These are phyloP conservation scores for Ifrita kowaldi DNA, from an alignment of 2,113 vertebrate species.

Conservation along the genomic window DNA sequence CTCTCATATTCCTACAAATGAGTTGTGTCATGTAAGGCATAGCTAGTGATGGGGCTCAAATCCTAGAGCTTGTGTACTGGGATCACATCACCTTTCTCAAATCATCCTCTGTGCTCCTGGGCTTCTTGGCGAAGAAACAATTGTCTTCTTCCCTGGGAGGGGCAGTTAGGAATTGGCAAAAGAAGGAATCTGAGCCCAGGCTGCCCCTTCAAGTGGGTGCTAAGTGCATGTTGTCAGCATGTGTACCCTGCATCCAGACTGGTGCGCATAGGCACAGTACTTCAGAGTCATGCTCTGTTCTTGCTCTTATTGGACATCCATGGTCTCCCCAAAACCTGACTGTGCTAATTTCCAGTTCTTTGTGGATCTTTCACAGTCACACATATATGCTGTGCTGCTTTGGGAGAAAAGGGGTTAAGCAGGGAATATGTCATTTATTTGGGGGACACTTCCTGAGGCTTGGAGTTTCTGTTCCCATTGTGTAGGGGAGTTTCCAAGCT, in stretches of 20 bases:
- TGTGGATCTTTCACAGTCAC: background rate
- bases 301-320: background rate
- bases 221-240: background rate
- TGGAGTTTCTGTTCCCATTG: conserved; percentile 4
- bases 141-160: background rate
- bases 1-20: background rate
- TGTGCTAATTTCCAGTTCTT: background rate
- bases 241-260: background rate
- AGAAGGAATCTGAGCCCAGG: background rate
- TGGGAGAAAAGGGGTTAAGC: background rate
- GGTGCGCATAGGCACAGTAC: fast-evolving
- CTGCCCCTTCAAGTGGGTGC: background rate
- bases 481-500: background rate
- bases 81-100: background rate
- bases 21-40: background rate
- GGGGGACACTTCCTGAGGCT: background rate
- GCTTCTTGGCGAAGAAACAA: background rate
- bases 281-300: background rate
- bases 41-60: background rate
- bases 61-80: background rate
- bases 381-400: fast-evolving
- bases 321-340: background rate
- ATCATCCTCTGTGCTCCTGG: background rate
- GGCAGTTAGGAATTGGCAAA: background rate
- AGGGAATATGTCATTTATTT: background rate